Conservation (phyloP, 2,113 vertebrate genomes). For the Calyptomena viridis region DNA sequence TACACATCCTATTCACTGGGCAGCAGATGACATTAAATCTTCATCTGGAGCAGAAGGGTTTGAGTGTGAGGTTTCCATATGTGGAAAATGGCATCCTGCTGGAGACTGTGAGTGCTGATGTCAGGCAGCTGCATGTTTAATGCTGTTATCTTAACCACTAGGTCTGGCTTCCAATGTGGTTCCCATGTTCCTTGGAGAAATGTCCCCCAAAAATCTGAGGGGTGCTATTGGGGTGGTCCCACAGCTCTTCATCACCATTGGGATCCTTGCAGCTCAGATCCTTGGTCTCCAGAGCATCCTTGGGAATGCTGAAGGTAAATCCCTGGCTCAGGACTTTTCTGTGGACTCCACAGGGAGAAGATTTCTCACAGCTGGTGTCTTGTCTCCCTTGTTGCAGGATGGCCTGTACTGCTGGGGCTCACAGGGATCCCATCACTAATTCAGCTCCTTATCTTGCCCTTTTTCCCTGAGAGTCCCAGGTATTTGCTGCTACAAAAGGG, state of each 20-base stretch:
- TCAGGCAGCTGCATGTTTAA: background rate
- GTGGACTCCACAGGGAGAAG: background rate
- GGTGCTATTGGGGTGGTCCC: constrained; percentile 87
- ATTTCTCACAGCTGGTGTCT: background rate
- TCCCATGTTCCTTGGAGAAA: constrained; percentile 96
- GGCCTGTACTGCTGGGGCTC: constrained; percentile 86
- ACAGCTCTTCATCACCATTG: constrained; percentile 89
- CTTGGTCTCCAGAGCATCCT: constrained; percentile 82
- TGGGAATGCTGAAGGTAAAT: constrained; percentile 79
- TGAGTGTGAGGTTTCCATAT: background rate
- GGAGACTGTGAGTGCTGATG: background rate
- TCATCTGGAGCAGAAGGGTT: background rate
- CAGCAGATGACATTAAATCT: background rate
- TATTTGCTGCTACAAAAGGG: constrained; percentile 87
- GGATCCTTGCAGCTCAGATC: constrained; percentile 89
- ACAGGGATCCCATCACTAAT: constrained; percentile 84
- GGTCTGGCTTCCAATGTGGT: constrained; percentile 93
- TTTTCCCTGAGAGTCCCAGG: constrained; percentile 91
- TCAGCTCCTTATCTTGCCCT: constrained; percentile 83
- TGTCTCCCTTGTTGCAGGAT: constrained; percentile 71
- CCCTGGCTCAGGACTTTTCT: rapidly evolving
- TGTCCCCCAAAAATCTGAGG: constrained; percentile 88
- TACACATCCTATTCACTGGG: background rate
- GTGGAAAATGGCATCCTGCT: background rate
- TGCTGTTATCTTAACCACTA: constrained; percentile 4